Evolutionary conservation across 2,888 invertebrate species (phyloP), one percentile per base, ranked within the genome.

Genomic region (Ochropleura leucogaster): DNA sequence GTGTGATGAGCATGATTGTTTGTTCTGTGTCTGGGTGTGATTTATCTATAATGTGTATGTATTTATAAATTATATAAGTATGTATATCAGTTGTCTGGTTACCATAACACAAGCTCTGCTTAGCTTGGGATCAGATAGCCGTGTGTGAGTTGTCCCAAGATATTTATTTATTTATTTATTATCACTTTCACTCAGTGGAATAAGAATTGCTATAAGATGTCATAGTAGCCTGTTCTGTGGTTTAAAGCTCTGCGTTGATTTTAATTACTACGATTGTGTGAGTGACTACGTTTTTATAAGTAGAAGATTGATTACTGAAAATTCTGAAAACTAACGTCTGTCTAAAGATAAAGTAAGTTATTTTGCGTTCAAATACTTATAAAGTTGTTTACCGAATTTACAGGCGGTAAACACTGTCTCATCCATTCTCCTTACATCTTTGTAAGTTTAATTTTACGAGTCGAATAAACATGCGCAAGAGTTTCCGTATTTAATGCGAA

Each of bases 401-500:
- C 64, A 67, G 53, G 42, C 7, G 0, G 12, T 7, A 46, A 51
- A 59, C 12, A 71, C 2, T 60, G 85, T 78, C 89, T 42, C 82
- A 87, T 91, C 91, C 85, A 89, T 82, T 20, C 18, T 66, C 53
- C 51, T 16, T 83, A 87, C 62, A 83, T 88, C 88, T 71, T 40
- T 68, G 87, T 66, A 66, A 67, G 83, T 92, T 91, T 92, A 93
- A 91, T 91, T 93, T 94, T 92, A 93, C 89, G 91, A 92, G 89
- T 85, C 85, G 83, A 90, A 92, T 92, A 92, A 92, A 92, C 90
- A 88, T 88, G 90, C 90, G 88, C 90, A 84, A 73, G 89, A 88
- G 91, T 92, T 93, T 92, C 93, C 93, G 91, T 89, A 91, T 91
- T 90, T 89, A 90, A 88, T 80, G 87, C 85, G 86, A 85, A 86